phyloP scores from a whole-genome alignment of 2,797 vertebrate species.

The Potorous gilbertii region DNA sequence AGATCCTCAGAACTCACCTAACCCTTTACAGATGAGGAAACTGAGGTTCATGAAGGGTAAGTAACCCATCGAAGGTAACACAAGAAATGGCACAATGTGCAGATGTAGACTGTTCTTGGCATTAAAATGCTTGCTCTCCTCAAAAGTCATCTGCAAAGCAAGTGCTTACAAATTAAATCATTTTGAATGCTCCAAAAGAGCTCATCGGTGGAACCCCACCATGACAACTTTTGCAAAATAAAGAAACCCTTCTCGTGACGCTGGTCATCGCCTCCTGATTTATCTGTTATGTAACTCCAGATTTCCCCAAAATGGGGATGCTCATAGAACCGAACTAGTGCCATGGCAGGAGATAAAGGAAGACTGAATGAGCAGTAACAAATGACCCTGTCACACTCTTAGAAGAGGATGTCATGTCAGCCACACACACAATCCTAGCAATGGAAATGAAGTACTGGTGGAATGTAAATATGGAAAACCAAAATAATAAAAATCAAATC shows the following conservation, averaged over 20 bases:
- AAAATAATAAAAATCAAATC: conserved; percentile 18
- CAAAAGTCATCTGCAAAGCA: conserved; percentile 11
- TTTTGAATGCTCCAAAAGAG: background rate
- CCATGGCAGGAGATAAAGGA: background rate
- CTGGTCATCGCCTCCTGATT: background rate
- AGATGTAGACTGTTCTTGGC: background rate
- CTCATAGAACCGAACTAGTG: background rate
- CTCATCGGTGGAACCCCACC: background rate
- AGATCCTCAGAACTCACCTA: background rate
- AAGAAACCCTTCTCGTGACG: background rate
- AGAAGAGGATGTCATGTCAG: conserved; percentile 5
- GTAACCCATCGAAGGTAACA: background rate
- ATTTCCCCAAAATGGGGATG: background rate
- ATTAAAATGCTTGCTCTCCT: background rate
- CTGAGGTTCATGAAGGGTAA: background rate
- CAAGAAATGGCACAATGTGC: background rate
- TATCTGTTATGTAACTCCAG: background rate
- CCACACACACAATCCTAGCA: conserved; percentile 35
- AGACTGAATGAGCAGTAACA: background rate
- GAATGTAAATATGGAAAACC: conserved; percentile 37
- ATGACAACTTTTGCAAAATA: conserved; percentile 15
- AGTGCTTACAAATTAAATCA: conserved; percentile 11
- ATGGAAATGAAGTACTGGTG: conserved; percentile 27
- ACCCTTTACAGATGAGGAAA: background rate
- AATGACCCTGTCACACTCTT: background rate